A percentile compares a stretch with the other conserved stretches of the same genome.
Evolutionary conservation across 1,140 invertebrate genomes (phyloP).

Genomic region (Ceratosolen fusciceps): DNA sequence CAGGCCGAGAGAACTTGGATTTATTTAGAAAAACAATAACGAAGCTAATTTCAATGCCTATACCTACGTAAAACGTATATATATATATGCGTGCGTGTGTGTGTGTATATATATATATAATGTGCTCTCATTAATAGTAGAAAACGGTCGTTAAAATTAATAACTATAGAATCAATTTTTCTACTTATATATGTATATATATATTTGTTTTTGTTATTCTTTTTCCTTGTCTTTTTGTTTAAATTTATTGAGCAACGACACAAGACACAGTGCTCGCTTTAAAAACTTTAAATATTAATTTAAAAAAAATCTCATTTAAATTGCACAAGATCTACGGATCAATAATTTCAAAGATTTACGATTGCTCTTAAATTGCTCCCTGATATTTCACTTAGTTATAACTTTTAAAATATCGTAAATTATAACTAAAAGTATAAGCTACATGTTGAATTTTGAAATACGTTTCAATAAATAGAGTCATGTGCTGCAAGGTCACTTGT

Average conservation of each 20-base stretch:
- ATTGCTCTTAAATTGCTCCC: background rate
- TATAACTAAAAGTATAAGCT: slow-evolving; percentile 2
- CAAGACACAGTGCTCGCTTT: too few species aligned
- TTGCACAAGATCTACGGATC: too few species aligned
- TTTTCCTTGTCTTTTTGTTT: too few species aligned
- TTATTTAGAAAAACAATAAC: background rate
- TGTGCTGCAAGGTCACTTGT: slow-evolving; percentile 1
- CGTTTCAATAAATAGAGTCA: background rate
- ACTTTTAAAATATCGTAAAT: background rate
- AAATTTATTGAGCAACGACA: too few species aligned
- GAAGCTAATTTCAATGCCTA: background rate
- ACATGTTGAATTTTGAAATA: background rate
- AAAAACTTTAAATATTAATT: too few species aligned
- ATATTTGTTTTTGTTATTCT: too few species aligned
- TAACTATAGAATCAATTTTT: background rate
- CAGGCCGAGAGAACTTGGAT: too few species aligned
- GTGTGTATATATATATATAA: too few species aligned
- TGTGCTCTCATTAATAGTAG: background rate
- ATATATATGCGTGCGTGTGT: too few species aligned
- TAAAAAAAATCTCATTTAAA: background rate
- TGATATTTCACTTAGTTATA: background rate
- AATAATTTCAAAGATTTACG: too few species aligned
- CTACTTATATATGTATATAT: too few species aligned
- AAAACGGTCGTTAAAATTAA: background rate
- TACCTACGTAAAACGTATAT: background rate